Percentiles rank a stretch among this genome's conserved stretches.
Evolutionary conservation across 1,140 invertebrate genomes (phyloP).

Genomic region (Sycobia sp.): DNA sequence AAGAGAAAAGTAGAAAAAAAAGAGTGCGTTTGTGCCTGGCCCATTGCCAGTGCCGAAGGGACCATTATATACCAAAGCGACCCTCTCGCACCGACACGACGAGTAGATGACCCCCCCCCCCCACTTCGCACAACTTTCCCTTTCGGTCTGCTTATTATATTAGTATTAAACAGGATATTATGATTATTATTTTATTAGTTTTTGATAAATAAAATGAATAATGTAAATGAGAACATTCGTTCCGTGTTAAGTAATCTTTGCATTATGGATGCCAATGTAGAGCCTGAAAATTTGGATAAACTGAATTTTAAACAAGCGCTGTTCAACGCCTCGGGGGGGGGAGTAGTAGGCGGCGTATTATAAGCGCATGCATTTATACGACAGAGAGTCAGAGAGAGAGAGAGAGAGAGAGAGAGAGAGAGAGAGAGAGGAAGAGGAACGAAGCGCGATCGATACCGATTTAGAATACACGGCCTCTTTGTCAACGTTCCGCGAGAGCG

Average conservation of each 20-base stretch:
- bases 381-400: constrained; percentile 36
- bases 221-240: constrained; percentile 18
- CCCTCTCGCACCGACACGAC: too few species aligned
- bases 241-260: constrained; percentile 24
- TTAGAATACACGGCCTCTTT: constrained; percentile 51
- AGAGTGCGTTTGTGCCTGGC: too few species aligned
- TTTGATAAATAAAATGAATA: too few species aligned
- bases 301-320: constrained; percentile 24
- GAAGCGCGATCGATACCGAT: constrained; percentile 46
- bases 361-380: constrained; percentile 52
- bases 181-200: too few species aligned
- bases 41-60: too few species aligned
- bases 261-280: constrained; percentile 31
- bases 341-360: neutral
- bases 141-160: too few species aligned
- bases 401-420: neutral
- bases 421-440: too few species aligned
- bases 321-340: neutral
- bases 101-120: too few species aligned
- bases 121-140: too few species aligned
- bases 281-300: constrained; percentile 30
- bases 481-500: constrained; percentile 49
- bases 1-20: too few species aligned
- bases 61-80: too few species aligned
- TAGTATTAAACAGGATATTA: too few species aligned